Evolutionary conservation across 2,888 invertebrate genomes (phyloP), one percentile per base, ranked within the genome.

Genomic region (Melieria picta): DNA sequence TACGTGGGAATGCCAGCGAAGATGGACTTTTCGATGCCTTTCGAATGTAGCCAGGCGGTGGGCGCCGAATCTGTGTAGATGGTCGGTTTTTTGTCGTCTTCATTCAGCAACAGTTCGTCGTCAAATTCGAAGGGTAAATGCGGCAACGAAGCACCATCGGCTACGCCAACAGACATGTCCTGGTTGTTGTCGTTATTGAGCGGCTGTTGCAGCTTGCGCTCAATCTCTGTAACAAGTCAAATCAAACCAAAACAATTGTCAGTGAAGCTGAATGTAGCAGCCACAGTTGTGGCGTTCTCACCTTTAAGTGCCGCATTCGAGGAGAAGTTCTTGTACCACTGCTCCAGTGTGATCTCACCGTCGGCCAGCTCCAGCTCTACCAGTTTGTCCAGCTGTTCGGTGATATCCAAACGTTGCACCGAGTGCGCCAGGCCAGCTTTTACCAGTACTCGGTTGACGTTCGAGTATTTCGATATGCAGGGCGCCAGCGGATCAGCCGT

Each of bases 401-500:
- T 77, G 0, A 74, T 52, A 61, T 81, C 79, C 66, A 90, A 81
- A 69, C 79, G 80, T 58, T 82, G 81, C 5, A 71, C 65, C 70
- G 80, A 72, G 64, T 82, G 78, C 3, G 91, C 92, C 47, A 92
- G 85, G 0, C 94, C 94, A 74, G 89, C 87, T 7, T 91, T 90
- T 2, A 93, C 88, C 16, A 96, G 88, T 74, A 88, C 87, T 61
- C 90, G 88, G 80, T 93, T 93, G 2, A 95, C 87, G 62, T 91
- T 93, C 42, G 89, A 88, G 87, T 91, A 92, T 74, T 91, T 90
- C 0, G 89, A 88, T 58, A 82, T 87, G 63, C 90, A 89, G 0
- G 94, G 93, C 50, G 91, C 90, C 50, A 94, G 86, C 0, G 94
- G 91, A 9, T 91, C 91, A 0, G 90, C 90, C 13, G 89, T 65